Evolutionary conservation across 2,113 vertebrate genomes (phyloP), one percentile per base, ranked within the genome.

Genomic region (Lates calcarifer): DNA sequence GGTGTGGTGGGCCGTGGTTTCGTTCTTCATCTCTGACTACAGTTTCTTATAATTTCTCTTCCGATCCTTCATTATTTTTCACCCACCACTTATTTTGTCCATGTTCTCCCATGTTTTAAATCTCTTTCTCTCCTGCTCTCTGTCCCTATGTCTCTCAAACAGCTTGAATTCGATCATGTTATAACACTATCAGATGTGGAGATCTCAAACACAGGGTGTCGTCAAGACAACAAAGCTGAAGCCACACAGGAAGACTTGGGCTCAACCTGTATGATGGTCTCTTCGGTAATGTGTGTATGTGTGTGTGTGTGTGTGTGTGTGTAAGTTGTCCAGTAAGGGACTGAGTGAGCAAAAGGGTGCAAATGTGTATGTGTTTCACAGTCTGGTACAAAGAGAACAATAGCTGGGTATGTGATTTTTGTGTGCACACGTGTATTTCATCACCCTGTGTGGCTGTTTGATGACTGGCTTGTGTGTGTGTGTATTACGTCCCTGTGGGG

Each of bases 401-500:
- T 89, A 71, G 39, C 13, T 69, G 70, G 64, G 68, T 82, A 79
- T 82, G 63, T 73, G 64, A 70, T 74, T 76, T 84, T 62, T 56
- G 37, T 79, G 74, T 56, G 69, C 17, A 79, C 82, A 81, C 45
- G 66, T 90, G 86, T 88, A 86, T 86, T 86, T 89, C 86, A 92
- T 90, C 89, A 83, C 77, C 74, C 77, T 90, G 87, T 91, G 90
- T 90, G 85, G 85, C 74, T 91, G 86, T 83, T 76, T 80, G 55
- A 78, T 85, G 91, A 86, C 77, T 87, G 65, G 60, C 64, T 43
- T 82, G 49, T 84, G 73, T 70, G 71, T 90, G 87, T 87, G 83
- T 91, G 86, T 83, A 74, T 96, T 96, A 82, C 85, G 95, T 96
- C 95, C 95, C 95, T 47, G 93, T 94, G 94, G 94, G 94, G 39